Conservation (phyloP, 2,797 vertebrate genomes). For the Lates japonicus region DNA sequence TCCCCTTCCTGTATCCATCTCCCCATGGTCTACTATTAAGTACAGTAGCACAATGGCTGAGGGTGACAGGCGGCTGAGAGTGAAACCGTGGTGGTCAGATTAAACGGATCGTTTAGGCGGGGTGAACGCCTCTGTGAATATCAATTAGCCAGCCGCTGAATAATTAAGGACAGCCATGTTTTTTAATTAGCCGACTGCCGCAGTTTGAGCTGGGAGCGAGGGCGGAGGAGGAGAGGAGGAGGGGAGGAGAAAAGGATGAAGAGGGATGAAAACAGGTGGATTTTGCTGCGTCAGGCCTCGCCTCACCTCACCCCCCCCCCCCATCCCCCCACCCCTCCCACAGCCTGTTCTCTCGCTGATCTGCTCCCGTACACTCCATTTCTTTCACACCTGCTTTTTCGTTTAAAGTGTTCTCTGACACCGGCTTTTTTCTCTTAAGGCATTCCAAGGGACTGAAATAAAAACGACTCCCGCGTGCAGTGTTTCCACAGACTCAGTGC, state of each 20-base stretch:
- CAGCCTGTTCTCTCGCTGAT: slow-evolving; percentile 49
- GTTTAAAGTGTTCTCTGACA: slow-evolving; percentile 54
- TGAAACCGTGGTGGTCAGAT: slow-evolving; percentile 81
- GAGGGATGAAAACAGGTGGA: slow-evolving; percentile 69
- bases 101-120: slow-evolving; percentile 84
- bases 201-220: slow-evolving; percentile 77
- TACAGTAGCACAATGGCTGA: slow-evolving; percentile 72
- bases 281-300: slow-evolving; percentile 76
- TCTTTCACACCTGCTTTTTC: slow-evolving; percentile 58
- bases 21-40: slow-evolving; percentile 49
- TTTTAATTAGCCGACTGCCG: slow-evolving; percentile 89
- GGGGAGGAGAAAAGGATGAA: slow-evolving; percentile 50
- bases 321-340: background rate
- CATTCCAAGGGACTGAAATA: slow-evolving; percentile 40
- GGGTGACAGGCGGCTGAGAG: slow-evolving; percentile 73
- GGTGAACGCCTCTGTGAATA: slow-evolving; percentile 86
- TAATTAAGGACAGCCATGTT: slow-evolving; percentile 90
- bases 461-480: slow-evolving; percentile 47
- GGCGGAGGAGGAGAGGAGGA: slow-evolving; percentile 26
- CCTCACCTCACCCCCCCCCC: too few relatives aligned
- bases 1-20: slow-evolving; percentile 17
- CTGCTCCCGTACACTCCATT: slow-evolving; percentile 50
- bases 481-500: slow-evolving; percentile 20
- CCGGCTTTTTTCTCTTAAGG: slow-evolving; percentile 23
- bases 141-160: slow-evolving; percentile 89